phyloP scores from a whole-genome alignment of 2,797 vertebrate species.

The Parotocinclus haroldoi region DNA sequence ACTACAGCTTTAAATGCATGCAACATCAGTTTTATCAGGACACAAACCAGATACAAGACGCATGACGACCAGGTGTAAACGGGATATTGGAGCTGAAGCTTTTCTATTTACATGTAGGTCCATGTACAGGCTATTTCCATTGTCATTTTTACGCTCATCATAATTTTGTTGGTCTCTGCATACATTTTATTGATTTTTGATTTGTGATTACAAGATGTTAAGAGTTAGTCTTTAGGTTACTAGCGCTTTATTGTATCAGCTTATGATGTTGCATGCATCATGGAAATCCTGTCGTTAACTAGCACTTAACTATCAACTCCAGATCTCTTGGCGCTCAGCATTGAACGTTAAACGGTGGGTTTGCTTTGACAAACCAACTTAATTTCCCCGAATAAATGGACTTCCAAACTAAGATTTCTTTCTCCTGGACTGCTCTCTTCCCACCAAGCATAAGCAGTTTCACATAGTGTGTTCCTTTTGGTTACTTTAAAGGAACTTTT shows the following conservation, averaged over 20 bases:
- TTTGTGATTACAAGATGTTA: slow-evolving; percentile 30
- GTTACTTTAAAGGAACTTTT: slow-evolving; percentile 26
- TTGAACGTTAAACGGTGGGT: slow-evolving; percentile 16
- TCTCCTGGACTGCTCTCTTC: slow-evolving; percentile 38
- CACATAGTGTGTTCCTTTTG: slow-evolving; percentile 28
- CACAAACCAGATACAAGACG: not conserved
- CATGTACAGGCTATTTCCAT: slow-evolving; percentile 8
- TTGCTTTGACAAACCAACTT: not conserved
- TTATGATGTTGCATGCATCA: slow-evolving; percentile 7
- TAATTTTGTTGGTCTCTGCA: not conserved
- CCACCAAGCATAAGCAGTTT: slow-evolving; percentile 41
- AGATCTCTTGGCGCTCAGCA: slow-evolving; percentile 17
- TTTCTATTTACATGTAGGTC: slow-evolving; percentile 12
- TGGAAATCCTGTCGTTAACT: slow-evolving; percentile 20
- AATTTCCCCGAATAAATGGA: not conserved
- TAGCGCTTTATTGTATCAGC: slow-evolving; percentile 9
- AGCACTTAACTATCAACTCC: slow-evolving; percentile 30
- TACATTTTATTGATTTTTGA: slow-evolving; percentile 10
- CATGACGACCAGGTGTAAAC: not conserved
- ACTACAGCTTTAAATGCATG: no score
- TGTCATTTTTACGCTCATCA: slow-evolving; percentile 15
- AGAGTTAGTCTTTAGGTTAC: slow-evolving; percentile 27
- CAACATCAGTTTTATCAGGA: no score
- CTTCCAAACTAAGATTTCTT: slow-evolving; percentile 48
- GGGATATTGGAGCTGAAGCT: not conserved